Conservation (phyloP, 2,797 vertebrate genomes). For the Malurus leucopterus region DNA sequence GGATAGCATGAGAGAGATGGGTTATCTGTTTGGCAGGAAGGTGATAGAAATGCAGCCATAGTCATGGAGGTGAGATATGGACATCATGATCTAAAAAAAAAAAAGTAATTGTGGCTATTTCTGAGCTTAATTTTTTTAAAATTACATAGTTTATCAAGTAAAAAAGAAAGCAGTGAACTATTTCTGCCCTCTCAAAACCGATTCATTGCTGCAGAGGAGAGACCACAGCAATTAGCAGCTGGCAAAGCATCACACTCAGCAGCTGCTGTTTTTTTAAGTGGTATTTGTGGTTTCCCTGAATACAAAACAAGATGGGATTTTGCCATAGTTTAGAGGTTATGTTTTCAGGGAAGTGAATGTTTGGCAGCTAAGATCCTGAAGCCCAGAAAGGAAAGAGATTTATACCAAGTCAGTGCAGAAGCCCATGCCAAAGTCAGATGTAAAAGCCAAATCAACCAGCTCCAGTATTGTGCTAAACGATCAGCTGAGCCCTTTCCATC, state of each 20-base stretch:
- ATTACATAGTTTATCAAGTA: neutral
- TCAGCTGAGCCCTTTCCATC: neutral
- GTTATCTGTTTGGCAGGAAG: neutral
- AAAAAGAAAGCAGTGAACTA: neutral
- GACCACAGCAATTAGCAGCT: constrained; percentile 4
- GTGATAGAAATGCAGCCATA: neutral
- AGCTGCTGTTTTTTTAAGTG: constrained; percentile 6
- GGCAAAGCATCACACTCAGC: neutral
- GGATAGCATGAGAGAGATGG: neutral
- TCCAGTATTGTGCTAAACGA: neutral
- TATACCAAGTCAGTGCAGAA: neutral
- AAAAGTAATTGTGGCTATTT: neutral
- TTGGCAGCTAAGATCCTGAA: neutral
- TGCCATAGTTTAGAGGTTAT: neutral
- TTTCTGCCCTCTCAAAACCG: neutral
- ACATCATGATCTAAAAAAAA: neutral
- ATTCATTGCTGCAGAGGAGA: neutral
- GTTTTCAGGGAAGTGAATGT: neutral
- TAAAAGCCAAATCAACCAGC: neutral
- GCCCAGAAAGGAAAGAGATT: neutral
- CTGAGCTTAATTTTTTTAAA: neutral
- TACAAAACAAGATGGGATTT: neutral
- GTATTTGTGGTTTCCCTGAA: constrained; percentile 10
- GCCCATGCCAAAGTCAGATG: neutral
- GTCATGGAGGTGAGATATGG: neutral